Evolutionary conservation across 2,113 vertebrate genomes (phyloP).

Genomic region (Otis tarda): DNA sequence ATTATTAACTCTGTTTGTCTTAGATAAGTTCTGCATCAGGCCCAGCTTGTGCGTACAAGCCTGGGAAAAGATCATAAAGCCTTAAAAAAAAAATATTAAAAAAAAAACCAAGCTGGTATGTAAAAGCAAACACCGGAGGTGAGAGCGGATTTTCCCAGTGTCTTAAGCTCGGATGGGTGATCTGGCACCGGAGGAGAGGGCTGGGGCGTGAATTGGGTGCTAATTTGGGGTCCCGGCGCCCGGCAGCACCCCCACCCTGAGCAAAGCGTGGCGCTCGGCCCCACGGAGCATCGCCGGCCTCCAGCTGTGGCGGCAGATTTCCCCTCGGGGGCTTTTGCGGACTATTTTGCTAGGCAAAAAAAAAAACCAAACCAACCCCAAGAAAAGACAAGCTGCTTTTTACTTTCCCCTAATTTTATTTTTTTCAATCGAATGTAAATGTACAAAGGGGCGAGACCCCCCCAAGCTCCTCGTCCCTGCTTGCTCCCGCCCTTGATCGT

Average conservation of each 20-base stretch:
- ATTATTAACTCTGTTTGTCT: not conserved
- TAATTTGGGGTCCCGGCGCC: not conserved
- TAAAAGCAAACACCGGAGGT: not conserved
- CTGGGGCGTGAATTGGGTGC: not conserved
- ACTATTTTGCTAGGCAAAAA: not conserved
- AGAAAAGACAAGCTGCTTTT: not conserved
- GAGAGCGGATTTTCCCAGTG: not conserved
- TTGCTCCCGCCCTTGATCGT: rapidly evolving
- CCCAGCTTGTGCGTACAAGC: not conserved
- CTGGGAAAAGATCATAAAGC: constrained; percentile 1
- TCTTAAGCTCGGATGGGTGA: not conserved
- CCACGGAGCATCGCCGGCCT: not conserved
- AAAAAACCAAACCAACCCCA: not conserved
- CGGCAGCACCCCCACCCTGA: not conserved
- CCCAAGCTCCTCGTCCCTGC: not conserved
- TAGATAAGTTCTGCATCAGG: not conserved
- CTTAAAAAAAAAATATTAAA: not conserved
- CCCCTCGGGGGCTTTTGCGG: not conserved
- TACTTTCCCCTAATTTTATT: not conserved
- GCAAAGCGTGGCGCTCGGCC: rapidly evolving
- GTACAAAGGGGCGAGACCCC: rapidly evolving
- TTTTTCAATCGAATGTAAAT: not conserved
- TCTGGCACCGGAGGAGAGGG: not conserved
- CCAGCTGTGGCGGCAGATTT: not conserved
- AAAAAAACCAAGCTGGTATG: not conserved